Percentiles rank a stretch among this genome's conserved stretches.
phyloP scores from a whole-genome alignment of 2,888 invertebrate species.

The Cistogaster globosa region DNA sequence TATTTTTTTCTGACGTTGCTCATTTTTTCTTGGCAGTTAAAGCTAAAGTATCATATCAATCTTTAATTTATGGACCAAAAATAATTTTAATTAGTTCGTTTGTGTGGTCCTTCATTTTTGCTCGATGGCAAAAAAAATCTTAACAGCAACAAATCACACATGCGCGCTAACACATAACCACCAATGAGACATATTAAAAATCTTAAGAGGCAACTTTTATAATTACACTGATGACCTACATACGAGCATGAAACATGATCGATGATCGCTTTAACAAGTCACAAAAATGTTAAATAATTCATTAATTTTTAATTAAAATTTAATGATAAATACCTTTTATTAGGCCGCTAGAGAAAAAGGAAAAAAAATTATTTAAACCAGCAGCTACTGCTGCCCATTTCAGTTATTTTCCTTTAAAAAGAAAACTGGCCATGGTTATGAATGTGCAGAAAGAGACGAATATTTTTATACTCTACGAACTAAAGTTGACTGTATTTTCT shows the following conservation, averaged over 20 bases:
- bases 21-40: constrained; percentile 36
- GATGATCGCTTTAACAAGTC: constrained; percentile 56
- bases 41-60: constrained; percentile 37
- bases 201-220: constrained; percentile 23
- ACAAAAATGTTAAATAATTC: constrained; percentile 51
- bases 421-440: constrained; percentile 20
- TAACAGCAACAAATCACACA: neutral
- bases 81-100: constrained; percentile 19
- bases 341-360: constrained; percentile 38
- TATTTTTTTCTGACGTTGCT: constrained; percentile 8
- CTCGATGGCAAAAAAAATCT: constrained; percentile 8
- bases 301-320: constrained; percentile 62
- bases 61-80: constrained; percentile 6
- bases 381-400: constrained; percentile 7
- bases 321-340: constrained; percentile 61
- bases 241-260: constrained; percentile 36
- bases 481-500: too few relatives aligned
- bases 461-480: too few relatives aligned
- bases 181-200: constrained; percentile 6
- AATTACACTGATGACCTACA: constrained; percentile 59
- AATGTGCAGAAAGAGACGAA: neutral
- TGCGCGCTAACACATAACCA: too few relatives aligned
- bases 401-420: neutral
- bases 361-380: constrained; percentile 35
- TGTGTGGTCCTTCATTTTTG: constrained; percentile 53